Evolutionary conservation across 2,797 vertebrate species (phyloP), one percentile per base, ranked within the genome.

Genomic region (Cyprinodon diabolis): DNA sequence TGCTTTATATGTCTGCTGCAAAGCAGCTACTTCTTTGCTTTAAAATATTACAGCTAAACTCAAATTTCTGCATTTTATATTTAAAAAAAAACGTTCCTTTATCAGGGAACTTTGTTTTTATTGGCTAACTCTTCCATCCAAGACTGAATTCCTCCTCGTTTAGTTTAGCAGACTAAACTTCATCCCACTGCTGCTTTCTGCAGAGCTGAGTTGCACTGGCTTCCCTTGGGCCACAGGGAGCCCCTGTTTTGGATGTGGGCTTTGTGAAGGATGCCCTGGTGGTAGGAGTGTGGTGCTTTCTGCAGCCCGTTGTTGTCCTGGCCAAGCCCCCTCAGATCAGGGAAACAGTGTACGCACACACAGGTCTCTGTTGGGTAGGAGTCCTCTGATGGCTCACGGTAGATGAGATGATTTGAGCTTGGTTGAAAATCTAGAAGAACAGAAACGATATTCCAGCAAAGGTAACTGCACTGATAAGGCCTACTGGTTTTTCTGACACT

Each of bases 331-430:
- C 73, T 79, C 71, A 91, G 85, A 4, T 93, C 91, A 0, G 92
- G 89, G 74, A 94, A 95, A 66, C 94, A 95, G 73, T 93, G 90
- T 45, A 91, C 54, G 9, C 93, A 94, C n/a, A 80, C 82, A 1
- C 93, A 94, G 15, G 92, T 95, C 83, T 95, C 94, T 0, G 91
- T 94, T 0, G 94, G 93, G 45, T 48, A 86, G 65, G 89, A 74
- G 21, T 86, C 80, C 0, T 82, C 77, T 1, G 77, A 69, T 2
- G 80, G 71, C 8, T 81, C 75, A 0, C 30, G 48, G 15, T 72
- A 54, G 9, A 35, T 8, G 1, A 66, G n/a, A 12, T 1, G n/a
- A 25, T 66, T 73, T 2, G 74, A 48, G 17, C 37, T 55, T 11
- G 76, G 56, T 35, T 60, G 35, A 7, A 47, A 63, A 67, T 80